These are phyloP conservation scores for Nothocercus julius DNA, from an alignment of 2,113 vertebrate genomes.

Conservation along the genomic window DNA sequence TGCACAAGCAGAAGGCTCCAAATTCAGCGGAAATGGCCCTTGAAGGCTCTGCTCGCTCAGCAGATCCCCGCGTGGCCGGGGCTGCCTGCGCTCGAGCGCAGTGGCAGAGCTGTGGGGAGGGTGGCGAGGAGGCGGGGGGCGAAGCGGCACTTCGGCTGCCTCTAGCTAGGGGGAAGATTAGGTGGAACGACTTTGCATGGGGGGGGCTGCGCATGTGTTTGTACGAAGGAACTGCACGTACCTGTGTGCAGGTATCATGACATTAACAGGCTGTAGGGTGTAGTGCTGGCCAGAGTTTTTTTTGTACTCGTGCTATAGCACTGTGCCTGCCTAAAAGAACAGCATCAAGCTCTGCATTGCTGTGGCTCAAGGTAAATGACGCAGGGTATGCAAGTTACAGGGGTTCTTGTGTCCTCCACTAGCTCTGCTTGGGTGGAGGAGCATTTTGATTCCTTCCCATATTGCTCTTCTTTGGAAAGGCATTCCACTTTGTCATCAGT, in stretches of 20 bases:
- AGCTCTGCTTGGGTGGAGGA: not conserved
- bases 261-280: not conserved
- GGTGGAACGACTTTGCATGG: not conserved
- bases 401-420: not conserved
- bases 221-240: not conserved
- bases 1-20: not conserved
- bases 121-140: not conserved
- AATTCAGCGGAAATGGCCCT: not conserved
- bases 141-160: not conserved
- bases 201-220: not conserved
- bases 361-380: accelerated
- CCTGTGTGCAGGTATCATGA: not conserved
- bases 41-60: not conserved
- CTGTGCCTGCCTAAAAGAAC: not conserved
- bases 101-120: not conserved
- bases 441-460: not conserved
- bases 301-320: not conserved
- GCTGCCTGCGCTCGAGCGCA: not conserved
- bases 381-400: not conserved
- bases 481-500: not conserved
- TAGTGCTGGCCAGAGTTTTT: not conserved
- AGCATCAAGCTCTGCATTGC: not conserved
- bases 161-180: not conserved
- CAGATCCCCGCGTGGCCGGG: not conserved
- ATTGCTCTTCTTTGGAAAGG: not conserved